Percentiles rank a stretch among this genome's conserved stretches.
Conservation (phyloP, 1,140 invertebrate species). For the Mactra quadrangularis region DNA sequence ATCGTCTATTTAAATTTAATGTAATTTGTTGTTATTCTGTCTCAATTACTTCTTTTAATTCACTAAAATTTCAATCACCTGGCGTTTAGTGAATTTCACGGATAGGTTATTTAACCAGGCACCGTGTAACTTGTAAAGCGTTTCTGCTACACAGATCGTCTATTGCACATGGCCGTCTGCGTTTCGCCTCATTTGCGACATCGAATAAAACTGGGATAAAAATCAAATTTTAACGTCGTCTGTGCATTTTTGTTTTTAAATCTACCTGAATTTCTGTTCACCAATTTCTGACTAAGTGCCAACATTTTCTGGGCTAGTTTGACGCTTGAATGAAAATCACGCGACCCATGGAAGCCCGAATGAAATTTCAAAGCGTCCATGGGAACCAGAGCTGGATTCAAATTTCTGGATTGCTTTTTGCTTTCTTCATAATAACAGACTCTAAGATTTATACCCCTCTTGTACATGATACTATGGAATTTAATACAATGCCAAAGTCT, state of each 20-base stretch:
- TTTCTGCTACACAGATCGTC: conserved; percentile 37
- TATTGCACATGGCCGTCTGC: conserved; percentile 50
- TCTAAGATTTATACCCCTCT: no score
- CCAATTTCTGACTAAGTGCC: conserved; percentile 56
- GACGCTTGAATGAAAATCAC: conserved; percentile 49
- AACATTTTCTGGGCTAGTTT: conserved; percentile 59
- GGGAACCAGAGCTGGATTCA: conserved; percentile 47
- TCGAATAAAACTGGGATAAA: conserved; percentile 61
- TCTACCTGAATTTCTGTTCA: conserved; percentile 16
- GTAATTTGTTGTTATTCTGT: no score
- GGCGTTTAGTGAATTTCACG: conserved; percentile 49
- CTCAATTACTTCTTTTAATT: conserved; percentile 30
- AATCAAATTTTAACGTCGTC: conserved; percentile 46
- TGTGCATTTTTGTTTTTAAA: conserved; percentile 48
- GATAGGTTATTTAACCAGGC: conserved; percentile 49
- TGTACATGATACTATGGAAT: no score
- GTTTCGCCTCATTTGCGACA: conserved; percentile 49
- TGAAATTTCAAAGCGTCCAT: conserved; percentile 61
- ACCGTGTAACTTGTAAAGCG: conserved; percentile 56
- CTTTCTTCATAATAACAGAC: no score
- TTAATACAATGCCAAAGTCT: no score
- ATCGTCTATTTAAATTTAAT: no score
- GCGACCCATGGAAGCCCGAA: conserved; percentile 44
- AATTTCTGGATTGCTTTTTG: conserved; percentile 25
- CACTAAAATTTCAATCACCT: conserved; percentile 41